phyloP scores from a whole-genome alignment of 2,797 vertebrate species.

The Girardinus metallicus region DNA sequence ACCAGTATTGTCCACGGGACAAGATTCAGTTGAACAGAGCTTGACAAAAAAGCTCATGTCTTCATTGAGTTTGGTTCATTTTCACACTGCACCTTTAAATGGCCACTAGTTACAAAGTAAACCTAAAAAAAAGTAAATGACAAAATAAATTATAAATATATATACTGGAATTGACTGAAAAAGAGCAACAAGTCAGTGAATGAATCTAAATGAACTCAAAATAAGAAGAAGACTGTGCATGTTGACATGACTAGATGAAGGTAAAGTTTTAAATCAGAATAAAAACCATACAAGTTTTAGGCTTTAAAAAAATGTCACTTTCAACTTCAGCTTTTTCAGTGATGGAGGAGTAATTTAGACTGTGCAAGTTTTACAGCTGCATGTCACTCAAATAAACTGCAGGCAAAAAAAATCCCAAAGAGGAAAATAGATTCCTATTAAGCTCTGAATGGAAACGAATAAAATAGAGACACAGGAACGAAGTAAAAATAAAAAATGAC shows the following conservation, averaged over 20 bases:
- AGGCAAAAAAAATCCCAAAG: constrained; percentile 1
- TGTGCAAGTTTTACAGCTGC: background rate
- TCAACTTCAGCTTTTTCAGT: background rate
- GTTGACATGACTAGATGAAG: background rate
- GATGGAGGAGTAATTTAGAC: background rate
- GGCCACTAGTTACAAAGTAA: no score
- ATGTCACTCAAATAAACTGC: background rate
- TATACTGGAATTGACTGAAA: background rate
- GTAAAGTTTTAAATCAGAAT: background rate
- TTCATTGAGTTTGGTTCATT: background rate
- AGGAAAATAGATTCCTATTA: background rate
- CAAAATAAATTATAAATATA: background rate
- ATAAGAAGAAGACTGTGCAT: background rate
- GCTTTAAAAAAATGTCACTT: background rate
- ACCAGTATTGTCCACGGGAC: background rate
- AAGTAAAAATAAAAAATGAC: constrained; percentile 24
- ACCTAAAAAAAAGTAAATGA: no score
- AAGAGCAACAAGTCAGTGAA: background rate
- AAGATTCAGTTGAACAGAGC: background rate
- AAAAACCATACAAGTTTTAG: background rate
- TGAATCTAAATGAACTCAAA: background rate
- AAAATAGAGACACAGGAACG: background rate
- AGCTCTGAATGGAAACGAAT: constrained; percentile 13
- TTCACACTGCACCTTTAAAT: background rate
- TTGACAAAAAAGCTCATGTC: background rate